Evolutionary conservation across 2,797 vertebrate genomes (phyloP).

Genomic region (Gymnopithys bicolor): DNA sequence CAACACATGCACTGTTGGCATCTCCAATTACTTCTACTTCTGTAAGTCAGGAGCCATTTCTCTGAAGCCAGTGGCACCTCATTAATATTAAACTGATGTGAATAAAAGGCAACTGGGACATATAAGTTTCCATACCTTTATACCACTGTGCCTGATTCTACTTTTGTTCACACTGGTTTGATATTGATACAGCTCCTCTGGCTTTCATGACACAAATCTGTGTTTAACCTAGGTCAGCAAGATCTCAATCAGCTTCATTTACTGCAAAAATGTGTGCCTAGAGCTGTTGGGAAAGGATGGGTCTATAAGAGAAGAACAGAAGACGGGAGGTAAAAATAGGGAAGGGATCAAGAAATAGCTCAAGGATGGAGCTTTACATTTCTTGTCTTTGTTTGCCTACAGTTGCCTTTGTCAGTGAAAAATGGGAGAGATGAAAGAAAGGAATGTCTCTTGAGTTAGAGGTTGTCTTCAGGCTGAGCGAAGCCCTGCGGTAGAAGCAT

Average conservation of each 20-base stretch:
- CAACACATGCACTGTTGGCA: background rate
- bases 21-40: background rate
- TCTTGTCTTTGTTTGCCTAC: background rate
- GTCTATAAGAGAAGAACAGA: background rate
- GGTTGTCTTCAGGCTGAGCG: background rate
- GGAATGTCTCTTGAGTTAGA: slow-evolving; percentile 2
- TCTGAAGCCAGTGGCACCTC: slow-evolving; percentile 22
- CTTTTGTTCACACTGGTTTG: background rate
- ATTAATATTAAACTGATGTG: slow-evolving; percentile 24
- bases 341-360: background rate
- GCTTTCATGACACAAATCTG: slow-evolving; percentile 6
- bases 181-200: slow-evolving; percentile 23
- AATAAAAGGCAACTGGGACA: slow-evolving; percentile 10
- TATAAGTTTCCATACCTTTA: slow-evolving; percentile 32
- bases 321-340: background rate
- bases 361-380: background rate
- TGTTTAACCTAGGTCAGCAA: slow-evolving; percentile 34
- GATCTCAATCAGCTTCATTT: slow-evolving; percentile 18
- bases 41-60: background rate
- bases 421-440: slow-evolving; percentile 33
- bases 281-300: background rate
- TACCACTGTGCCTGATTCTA: background rate
- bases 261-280: slow-evolving; percentile 2
- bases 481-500: background rate
- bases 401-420: slow-evolving; percentile 35